phyloP scores from a whole-genome alignment of 2,888 invertebrate genomes.

The Eupithecia dodoneata region DNA sequence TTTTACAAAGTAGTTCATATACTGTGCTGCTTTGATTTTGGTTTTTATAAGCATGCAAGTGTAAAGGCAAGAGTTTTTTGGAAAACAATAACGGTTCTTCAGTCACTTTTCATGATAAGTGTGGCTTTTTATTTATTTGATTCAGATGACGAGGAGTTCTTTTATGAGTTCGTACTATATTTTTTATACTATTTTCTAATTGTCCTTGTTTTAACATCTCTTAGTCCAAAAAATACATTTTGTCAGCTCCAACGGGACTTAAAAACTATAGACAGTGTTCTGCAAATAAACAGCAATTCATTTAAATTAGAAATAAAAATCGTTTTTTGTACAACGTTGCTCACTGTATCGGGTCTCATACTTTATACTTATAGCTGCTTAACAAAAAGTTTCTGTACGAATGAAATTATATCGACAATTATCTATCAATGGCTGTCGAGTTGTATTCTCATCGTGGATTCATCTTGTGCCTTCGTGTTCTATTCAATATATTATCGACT shows the following conservation, averaged over 20 bases:
- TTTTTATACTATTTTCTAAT: not conserved
- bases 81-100: not conserved
- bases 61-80: not conserved
- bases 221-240: constrained; percentile 9
- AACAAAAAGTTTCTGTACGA: not conserved
- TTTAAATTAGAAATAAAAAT: not conserved
- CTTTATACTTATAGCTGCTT: not conserved
- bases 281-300: not conserved
- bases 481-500: not conserved
- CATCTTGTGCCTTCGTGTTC: constrained; percentile 1
- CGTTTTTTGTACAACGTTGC: not conserved
- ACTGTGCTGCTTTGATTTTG: constrained; percentile 4
- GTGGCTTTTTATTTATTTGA: not conserved
- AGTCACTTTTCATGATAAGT: not conserved
- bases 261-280: not conserved
- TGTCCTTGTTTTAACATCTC: not conserved
- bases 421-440: not conserved
- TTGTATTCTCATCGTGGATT: not conserved
- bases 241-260: not conserved
- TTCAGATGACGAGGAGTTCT: not conserved
- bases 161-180: not conserved
- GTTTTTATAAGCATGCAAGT: not conserved
- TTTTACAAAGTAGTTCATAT: not conserved
- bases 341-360: not conserved
- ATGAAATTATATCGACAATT: not conserved